Conservation (phyloP, 2,797 vertebrate species). For the Sebastes reedi region DNA sequence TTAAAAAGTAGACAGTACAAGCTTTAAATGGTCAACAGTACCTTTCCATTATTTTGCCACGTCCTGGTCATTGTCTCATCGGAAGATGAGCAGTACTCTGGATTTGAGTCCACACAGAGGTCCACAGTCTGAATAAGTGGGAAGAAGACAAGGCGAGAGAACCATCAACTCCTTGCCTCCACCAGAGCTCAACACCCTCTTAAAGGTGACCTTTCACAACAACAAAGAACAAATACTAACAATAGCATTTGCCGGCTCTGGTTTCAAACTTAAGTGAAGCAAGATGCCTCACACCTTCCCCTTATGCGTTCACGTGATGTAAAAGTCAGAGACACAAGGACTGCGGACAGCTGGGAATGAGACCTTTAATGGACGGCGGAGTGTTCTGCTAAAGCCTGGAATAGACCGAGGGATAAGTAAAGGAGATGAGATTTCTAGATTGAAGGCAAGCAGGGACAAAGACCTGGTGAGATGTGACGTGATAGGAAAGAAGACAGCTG, state of each 20-base stretch:
- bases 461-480: neutral
- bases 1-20: neutral
- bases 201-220: constrained; percentile 56
- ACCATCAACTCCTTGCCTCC: constrained; percentile 19
- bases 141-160: constrained; percentile 39
- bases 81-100: constrained; percentile 12
- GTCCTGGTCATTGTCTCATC: neutral
- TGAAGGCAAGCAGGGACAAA: constrained; percentile 5
- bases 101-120: constrained; percentile 11
- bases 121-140: constrained; percentile 42
- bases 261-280: constrained; percentile 65
- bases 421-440: constrained; percentile 22
- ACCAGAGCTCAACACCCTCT: constrained; percentile 42
- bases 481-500: neutral
- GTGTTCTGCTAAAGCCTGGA: constrained; percentile 27
- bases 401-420: constrained; percentile 47
- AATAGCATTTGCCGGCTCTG: constrained; percentile 60
- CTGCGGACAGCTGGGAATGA: constrained; percentile 71
- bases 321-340: constrained; percentile 56
- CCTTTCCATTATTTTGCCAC: constrained; percentile 24
- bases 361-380: constrained; percentile 31
- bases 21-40: constrained; percentile 10
- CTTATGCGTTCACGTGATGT: constrained; percentile 38
- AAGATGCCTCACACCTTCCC: constrained; percentile 66
- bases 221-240: constrained; percentile 46